These are phyloP conservation scores for Eulemur albifrons DNA, from an alignment of 2,797 vertebrate species.

Conservation along the genomic window DNA sequence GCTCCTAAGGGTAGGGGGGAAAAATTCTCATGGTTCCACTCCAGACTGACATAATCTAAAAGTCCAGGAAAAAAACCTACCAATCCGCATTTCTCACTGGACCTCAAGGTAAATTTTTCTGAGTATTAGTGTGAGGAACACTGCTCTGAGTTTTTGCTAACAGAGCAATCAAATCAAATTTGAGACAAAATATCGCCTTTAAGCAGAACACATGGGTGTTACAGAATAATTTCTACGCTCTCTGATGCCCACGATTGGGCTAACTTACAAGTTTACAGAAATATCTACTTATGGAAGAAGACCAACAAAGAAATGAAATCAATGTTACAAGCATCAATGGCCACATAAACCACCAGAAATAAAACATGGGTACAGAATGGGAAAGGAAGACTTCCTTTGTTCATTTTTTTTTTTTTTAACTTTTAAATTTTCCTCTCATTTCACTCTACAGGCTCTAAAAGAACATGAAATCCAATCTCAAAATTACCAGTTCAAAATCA, in stretches of 20 bases:
- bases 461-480: neutral
- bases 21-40: neutral
- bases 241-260: neutral
- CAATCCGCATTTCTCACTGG: neutral
- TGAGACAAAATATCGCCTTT: neutral
- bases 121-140: neutral
- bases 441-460: neutral
- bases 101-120: neutral
- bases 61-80: neutral
- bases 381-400: neutral
- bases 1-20: too few species aligned
- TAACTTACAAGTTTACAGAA: neutral
- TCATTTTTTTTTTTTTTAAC: neutral
- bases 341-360: neutral
- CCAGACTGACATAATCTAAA: neutral
- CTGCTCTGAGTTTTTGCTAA: neutral
- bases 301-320: neutral
- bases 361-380: neutral
- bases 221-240: neutral
- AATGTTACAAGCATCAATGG: neutral
- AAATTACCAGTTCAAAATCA: neutral
- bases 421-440: neutral
- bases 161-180: neutral
- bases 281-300: neutral
- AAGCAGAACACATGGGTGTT: neutral